phyloP scores from a whole-genome alignment of 2,113 vertebrate genomes.

The Pelodiscus sinensis region DNA sequence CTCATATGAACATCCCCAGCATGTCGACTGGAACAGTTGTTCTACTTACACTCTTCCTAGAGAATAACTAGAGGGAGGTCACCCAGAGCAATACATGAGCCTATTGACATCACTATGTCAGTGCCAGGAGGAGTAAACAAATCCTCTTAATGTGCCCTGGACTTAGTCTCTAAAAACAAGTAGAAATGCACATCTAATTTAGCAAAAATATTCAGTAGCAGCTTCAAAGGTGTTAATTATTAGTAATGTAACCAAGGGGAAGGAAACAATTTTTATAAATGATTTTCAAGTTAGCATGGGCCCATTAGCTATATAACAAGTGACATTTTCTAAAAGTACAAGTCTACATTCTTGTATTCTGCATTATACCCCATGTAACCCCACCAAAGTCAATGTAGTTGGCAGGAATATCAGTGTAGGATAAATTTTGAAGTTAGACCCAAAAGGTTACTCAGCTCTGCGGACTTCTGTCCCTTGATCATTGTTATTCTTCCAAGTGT shows the following conservation, averaged over 20 bases:
- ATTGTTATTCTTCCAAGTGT: constrained; percentile 52
- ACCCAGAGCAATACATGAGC: neutral
- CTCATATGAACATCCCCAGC: neutral
- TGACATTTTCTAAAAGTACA: neutral
- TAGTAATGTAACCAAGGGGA: neutral
- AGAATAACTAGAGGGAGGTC: neutral
- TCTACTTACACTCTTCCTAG: neutral
- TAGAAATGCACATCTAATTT: neutral
- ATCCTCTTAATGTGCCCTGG: neutral
- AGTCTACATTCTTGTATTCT: neutral
- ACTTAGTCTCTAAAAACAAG: neutral
- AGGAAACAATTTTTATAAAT: neutral
- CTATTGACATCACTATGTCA: neutral
- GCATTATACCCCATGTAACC: neutral
- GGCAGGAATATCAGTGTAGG: neutral
- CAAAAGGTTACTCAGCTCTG: constrained; percentile 48
- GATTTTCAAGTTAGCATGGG: neutral
- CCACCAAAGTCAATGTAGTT: neutral
- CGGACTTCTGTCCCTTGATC: constrained; percentile 62
- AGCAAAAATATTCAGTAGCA: neutral
- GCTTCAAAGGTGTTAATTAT: neutral
- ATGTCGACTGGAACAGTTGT: neutral
- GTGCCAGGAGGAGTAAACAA: neutral
- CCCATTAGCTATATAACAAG: neutral
- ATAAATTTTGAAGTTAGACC: neutral